Base-by-base conservation (phyloP, 2,797 vertebrate species). In the Dromococcyx pavoninus region DNA sequence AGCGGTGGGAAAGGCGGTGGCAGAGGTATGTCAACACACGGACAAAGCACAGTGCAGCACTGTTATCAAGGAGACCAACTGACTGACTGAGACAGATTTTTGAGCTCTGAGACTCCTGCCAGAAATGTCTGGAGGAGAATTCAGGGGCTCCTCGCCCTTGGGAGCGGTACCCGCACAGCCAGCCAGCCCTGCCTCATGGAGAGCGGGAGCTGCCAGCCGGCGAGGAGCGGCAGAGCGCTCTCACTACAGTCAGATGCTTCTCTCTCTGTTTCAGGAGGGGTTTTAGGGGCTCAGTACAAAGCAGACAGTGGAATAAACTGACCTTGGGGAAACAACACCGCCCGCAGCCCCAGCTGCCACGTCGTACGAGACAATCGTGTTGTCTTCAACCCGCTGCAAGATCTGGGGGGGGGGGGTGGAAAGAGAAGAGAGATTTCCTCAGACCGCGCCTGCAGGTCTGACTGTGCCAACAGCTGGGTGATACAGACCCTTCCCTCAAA, bases 291-390 rank as follows among this genome's bases (percentile, higher is more conserved):
- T 73, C 43, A 8, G 35, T 3, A 9, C 17, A 21, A 37, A 33
- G 16, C 11, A 25, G 54, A 23, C 27, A 14, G 57, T 0, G 33
- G 39, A 33, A 70, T 10, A 28, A 60, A 44, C 96, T 71, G 95
- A 99, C 99, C 99, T 99, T 7, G 99, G 98, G 57, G 99, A 99
- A 66, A 99, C 98, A 1, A 99, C 98, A 4, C 99, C 99, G 1
- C 99, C 99, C 0, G 99, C 99, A 4, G 99, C 99, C 67, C 99
- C 99, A 1, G 99, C 97, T 4, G 99, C 99, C 24, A 99, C 98
- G 1, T 99, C 99, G 2, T 99, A 99, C 0, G 99, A 99, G 53
- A 99, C 56, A 8, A 99, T 86, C 1, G 99, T 99, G 98, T 99
- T 99, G 97, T 99, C 99, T 30, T 99, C 99, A 2, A 99, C 95